These are phyloP conservation scores for Phyllostomus hastatus DNA, from an alignment of 2,113 vertebrate species.

Conservation along the genomic window DNA sequence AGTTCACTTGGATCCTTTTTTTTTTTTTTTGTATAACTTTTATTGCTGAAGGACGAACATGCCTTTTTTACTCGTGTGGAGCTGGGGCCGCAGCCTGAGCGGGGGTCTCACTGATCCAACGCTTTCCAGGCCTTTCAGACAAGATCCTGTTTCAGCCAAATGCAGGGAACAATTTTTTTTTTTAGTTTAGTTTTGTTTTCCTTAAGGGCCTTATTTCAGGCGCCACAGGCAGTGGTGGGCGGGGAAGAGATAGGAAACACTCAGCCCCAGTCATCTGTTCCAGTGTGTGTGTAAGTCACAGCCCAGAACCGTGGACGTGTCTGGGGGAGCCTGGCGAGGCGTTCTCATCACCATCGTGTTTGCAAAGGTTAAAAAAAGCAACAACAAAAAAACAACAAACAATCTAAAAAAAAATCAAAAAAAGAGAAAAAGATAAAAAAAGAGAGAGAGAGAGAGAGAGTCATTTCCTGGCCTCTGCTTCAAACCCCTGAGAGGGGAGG, in stretches of 20 bases:
- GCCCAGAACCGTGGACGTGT: slow-evolving; percentile 77
- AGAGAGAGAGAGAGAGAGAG: background rate
- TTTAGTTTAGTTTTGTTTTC: slow-evolving; percentile 76
- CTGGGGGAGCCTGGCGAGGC: slow-evolving; percentile 74
- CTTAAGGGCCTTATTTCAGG: slow-evolving; percentile 72
- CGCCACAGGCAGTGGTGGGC: slow-evolving; percentile 60
- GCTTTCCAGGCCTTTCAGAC: slow-evolving; percentile 30
- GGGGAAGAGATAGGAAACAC: slow-evolving; percentile 55
- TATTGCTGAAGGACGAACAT: slow-evolving; percentile 3
- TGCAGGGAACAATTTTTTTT: slow-evolving; percentile 66
- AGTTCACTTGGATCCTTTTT: slow-evolving; percentile 73
- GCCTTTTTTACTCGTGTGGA: background rate
- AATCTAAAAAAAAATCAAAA: background rate
- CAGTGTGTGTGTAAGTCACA: slow-evolving; percentile 67
- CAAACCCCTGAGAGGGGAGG: slow-evolving; percentile 43
- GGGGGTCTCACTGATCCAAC: background rate
- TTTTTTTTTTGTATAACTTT: slow-evolving; percentile 70
- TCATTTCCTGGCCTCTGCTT: slow-evolving; percentile 48
- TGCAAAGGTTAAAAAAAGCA: slow-evolving; percentile 71
- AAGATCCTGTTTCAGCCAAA: slow-evolving; percentile 56
- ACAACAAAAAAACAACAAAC: slow-evolving; percentile 28
- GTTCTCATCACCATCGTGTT: slow-evolving; percentile 73
- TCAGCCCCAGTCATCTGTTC: slow-evolving; percentile 53
- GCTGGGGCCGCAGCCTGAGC: background rate
- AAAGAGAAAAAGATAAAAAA: background rate